These are phyloP conservation scores for Pantelozetes paolii DNA, from an alignment of 2,888 invertebrate species.

Conservation along the genomic window DNA sequence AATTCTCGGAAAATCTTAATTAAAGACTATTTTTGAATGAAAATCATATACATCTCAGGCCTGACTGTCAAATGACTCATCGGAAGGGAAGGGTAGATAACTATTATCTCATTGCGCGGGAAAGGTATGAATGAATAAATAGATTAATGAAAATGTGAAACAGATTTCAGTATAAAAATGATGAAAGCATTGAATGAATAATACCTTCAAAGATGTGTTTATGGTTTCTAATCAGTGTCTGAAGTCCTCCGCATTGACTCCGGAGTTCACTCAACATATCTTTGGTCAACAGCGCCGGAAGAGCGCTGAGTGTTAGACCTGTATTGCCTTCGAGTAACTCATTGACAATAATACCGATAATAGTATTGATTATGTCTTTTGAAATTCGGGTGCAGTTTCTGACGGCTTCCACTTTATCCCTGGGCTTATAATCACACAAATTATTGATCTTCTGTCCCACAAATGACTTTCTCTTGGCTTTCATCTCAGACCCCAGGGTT, in stretches of 20 bases:
- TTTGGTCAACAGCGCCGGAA: constrained; percentile 10
- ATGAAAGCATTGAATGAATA: neutral
- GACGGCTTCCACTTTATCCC: constrained; percentile 66
- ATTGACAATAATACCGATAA: constrained; percentile 63
- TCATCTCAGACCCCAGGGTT: constrained; percentile 9
- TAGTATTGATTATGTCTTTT: constrained; percentile 60
- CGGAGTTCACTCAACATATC: constrained; percentile 64
- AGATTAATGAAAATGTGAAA: too few relatives aligned
- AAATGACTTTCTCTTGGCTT: constrained; percentile 23
- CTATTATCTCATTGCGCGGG: too few relatives aligned
- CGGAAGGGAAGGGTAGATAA: too few relatives aligned
- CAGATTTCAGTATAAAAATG: neutral
- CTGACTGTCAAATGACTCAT: too few relatives aligned
- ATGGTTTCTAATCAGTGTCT: constrained; percentile 78
- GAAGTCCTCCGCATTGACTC: constrained; percentile 79
- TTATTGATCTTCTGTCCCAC: neutral
- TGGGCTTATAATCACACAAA: constrained; percentile 60
- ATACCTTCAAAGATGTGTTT: constrained; percentile 65
- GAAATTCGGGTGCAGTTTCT: constrained; percentile 81
- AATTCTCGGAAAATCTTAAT: too few relatives aligned
- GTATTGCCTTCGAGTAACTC: constrained; percentile 57
- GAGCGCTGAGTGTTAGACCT: constrained; percentile 42
- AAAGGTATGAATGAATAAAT: too few relatives aligned
- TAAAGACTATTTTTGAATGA: too few relatives aligned
- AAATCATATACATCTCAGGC: too few relatives aligned